Evolutionary conservation across 1,140 invertebrate species (phyloP), one percentile per base, ranked within the genome.

Genomic region (Drosophila guanche): DNA sequence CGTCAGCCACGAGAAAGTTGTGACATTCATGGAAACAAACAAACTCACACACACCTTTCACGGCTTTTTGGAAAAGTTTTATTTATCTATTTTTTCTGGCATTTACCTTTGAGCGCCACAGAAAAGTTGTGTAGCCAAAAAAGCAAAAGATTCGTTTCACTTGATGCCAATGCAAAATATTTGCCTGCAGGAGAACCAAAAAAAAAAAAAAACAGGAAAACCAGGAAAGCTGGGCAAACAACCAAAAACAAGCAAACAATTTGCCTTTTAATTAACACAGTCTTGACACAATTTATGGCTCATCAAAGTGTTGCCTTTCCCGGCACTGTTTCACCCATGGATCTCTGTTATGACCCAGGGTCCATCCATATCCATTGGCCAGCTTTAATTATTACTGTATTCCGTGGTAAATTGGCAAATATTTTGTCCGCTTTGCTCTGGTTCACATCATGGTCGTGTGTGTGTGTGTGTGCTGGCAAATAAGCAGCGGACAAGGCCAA

Each of bases 1-100:
- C 62, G 60, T 62, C 69, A 85, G 81, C 74, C 81, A 86, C 63
- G 53, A 67, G 54, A 81, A 85, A 85, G 60, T 86, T 85, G 77
- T 85, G 81, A 86, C 73, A 86, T 74, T 69, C 48, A 59, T 56
- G 57, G 47, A 60, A 75, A 80, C 60, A 77, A 69, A 63, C 41
- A 76, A 63, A 68, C 37, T 59, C 45, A 46, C 48, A 52, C 40
- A 56, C 72, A 76, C 62, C 52, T 67, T 60, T 52, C 59, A 41
- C 62, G 53, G 69, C 29, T 56, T 22, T 56, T 53, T 75, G 42
- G 14, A 8, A 56, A 73, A 74, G 60, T 73, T 48, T 50, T 73
- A 41, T 62, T 52, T 73, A 20, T 29, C 20, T 55, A 53, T 48
- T 65, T 54, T 58, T 69, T 73, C 47, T 62, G 52, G 58, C 70